Evolutionary conservation across 2,888 invertebrate genomes (phyloP), one percentile per base, ranked within the genome.

Genomic region (Caenorhabditis afra): DNA sequence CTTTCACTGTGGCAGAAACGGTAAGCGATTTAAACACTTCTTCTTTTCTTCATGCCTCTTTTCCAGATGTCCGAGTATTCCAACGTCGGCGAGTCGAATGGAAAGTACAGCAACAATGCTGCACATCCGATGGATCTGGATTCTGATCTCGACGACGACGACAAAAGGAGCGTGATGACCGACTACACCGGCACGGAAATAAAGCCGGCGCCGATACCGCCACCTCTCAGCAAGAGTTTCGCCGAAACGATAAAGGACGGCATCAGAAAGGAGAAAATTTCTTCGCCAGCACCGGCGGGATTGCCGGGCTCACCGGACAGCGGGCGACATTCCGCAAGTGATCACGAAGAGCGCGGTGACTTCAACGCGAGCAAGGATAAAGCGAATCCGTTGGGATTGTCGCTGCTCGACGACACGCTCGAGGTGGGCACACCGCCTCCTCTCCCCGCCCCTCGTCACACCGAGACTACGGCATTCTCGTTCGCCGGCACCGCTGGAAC

Each of bases 171-270:
- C 3, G 11, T 41, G 29, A 7, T 29, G 29, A 5, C 29, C 29
- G 29, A 29, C 29, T 3, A 61, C 10, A 35, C 37, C 0, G 14
- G 37, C 11, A 49, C 29, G 18, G 41, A 50, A 1, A 39, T 79
- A 11, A 59, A 75, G 14, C 75, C 79, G 3, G 79, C 81, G 3
- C 79, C 81, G 37, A 44, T 53, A 4, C 81, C 81, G 20, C 76
- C 76, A 18, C 68, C 58, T 12, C 76, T 68, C 22, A 59, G 49
- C 10, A 65, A 67, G 23, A 61, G 65, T 16, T 81, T 79, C 45
- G 81, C 81, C 2, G 71, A 68, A 8, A 74, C 79, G 29, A 79
- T 77, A 55, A 76, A 50, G 37, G 41, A 52, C 10, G 59, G 39
- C 10, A 45, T 35, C 0, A 29, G 14, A 2, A 14, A 35, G 20